Percentiles rank a stretch among this genome's conserved stretches.
Evolutionary conservation across 2,113 vertebrate species (phyloP).

Genomic region (Hemiscyllium ocellatum): DNA sequence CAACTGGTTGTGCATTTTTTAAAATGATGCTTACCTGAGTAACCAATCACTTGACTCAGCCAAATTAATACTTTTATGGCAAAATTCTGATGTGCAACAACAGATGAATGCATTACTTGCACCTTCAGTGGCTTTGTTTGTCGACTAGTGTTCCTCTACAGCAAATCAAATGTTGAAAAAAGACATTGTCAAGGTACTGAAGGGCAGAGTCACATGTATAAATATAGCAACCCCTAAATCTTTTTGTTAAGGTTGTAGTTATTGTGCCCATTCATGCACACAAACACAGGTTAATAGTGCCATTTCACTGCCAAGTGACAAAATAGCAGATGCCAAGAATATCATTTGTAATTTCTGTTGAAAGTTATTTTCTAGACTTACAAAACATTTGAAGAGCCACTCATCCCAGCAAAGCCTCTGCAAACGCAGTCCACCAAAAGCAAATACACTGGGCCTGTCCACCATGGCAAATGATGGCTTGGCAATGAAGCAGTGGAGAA

Average conservation of each 20-base stretch:
- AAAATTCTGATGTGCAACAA: slow-evolving; percentile 94
- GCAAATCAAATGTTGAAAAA: slow-evolving; percentile 37
- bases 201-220: neutral
- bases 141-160: slow-evolving; percentile 88
- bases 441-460: too few species aligned
- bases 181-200: slow-evolving; percentile 20
- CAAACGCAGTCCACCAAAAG: too few species aligned
- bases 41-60: slow-evolving; percentile 84
- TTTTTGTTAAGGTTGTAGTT: neutral
- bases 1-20: neutral
- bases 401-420: too few species aligned
- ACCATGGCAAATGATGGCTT: too few species aligned
- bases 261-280: too few species aligned
- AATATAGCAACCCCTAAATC: neutral
- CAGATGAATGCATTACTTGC: slow-evolving; percentile 93
- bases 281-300: too few species aligned
- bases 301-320: too few species aligned
- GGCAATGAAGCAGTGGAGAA: too few species aligned
- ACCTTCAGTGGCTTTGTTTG: slow-evolving; percentile 92
- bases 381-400: too few species aligned
- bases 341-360: too few species aligned
- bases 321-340: too few species aligned
- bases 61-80: slow-evolving; percentile 84
- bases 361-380: too few species aligned
- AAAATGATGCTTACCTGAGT: slow-evolving; percentile 71